Conservation (phyloP, 2,113 vertebrate genomes). For the Coreoperca whiteheadi region DNA sequence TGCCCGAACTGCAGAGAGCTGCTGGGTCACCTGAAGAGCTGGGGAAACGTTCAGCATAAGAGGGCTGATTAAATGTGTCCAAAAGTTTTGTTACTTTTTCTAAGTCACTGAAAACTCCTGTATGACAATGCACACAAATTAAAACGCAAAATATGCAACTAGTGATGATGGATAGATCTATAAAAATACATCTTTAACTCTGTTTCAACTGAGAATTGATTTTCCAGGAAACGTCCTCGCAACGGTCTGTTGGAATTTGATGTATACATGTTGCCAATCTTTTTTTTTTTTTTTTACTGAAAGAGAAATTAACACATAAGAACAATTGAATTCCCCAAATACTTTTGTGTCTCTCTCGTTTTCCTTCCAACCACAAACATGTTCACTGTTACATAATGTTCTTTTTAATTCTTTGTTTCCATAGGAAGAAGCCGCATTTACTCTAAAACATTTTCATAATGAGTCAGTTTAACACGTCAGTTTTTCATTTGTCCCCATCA, state of each 20-base stretch:
- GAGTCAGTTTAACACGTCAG: not conserved
- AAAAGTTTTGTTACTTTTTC: not conserved
- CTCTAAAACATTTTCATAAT: not conserved
- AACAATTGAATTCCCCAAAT: no score
- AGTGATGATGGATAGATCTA: not conserved
- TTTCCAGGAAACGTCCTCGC: not conserved
- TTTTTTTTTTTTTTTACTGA: no score
- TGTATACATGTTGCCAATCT: no score
- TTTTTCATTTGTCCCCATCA: not conserved
- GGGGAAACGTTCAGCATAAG: not conserved
- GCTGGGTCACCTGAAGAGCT: not conserved
- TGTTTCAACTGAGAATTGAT: not conserved
- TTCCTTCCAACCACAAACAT: not conserved
- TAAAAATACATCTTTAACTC: not conserved
- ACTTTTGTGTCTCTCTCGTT: not conserved
- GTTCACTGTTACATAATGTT: not conserved
- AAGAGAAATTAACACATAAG: not conserved
- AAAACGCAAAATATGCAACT: not conserved
- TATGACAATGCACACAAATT: not conserved
- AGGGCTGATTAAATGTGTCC: slow-evolving; percentile 36
- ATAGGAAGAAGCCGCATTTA: not conserved
- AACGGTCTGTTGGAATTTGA: not conserved
- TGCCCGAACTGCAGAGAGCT: not conserved
- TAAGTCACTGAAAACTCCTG: not conserved
- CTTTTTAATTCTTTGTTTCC: not conserved